phyloP scores from a whole-genome alignment of 2,113 vertebrate species.

The Delphinapterus leucas region DNA sequence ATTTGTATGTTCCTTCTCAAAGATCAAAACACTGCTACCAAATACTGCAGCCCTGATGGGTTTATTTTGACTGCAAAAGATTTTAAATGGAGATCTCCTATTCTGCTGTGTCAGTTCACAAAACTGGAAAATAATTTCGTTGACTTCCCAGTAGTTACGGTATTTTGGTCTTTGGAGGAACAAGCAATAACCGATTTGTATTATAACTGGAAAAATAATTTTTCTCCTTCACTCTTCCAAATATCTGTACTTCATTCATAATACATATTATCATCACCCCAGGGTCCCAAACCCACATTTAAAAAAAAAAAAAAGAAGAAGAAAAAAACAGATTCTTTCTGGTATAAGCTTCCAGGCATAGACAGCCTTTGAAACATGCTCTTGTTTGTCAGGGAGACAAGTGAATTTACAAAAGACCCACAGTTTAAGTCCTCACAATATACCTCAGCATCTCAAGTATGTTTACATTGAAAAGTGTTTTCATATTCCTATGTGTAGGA shows the following conservation, averaged over 20 bases:
- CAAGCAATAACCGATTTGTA: neutral
- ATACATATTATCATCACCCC: neutral
- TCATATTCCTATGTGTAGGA: constrained; percentile 16
- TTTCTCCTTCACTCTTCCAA: constrained; percentile 2
- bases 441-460: neutral
- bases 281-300: neutral
- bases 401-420: neutral
- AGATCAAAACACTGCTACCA: neutral
- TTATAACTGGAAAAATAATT: neutral
- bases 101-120: neutral
- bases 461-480: constrained; percentile 19
- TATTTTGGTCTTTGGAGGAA: constrained; percentile 34
- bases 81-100: constrained; percentile 16
- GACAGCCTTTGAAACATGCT: constrained; percentile 35
- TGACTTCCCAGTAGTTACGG: neutral
- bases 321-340: neutral
- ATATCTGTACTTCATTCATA: constrained; percentile 41
- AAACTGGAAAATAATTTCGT: neutral
- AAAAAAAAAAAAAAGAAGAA: constrained; percentile 11
- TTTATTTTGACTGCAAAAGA: constrained; percentile 2
- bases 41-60: neutral
- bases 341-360: constrained; percentile 49
- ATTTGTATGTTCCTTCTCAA: neutral
- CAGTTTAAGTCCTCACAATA: neutral
- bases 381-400: constrained; percentile 29